Evolutionary conservation across 35 echinoderm and acorn worm species (phyloP), one percentile per base, ranked within the genome.

Genomic region (Ptychodera flava): DNA sequence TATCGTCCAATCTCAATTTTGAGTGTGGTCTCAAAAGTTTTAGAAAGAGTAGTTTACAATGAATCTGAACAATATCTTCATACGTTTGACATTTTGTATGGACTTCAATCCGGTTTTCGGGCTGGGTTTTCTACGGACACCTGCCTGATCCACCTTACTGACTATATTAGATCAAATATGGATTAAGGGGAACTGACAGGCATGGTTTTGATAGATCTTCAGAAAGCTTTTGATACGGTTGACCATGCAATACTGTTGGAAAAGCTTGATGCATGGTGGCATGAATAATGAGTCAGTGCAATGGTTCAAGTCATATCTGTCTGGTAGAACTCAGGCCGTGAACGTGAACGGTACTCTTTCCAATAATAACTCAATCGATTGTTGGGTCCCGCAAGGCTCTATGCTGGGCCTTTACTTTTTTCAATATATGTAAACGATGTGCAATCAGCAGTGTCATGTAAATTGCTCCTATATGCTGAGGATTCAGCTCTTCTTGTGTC

Each of bases 221-320:
- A 88, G 31, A 88, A 88, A 31, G 86, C 76, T 0, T 87, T 87
- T 36, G 86, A 88, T 38, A 88, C 86, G 28, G 86, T 88, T 35
- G 86, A 88, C 35, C 77, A 88, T 79, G 16, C 29, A 37, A 88
- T 88, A 30, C 35, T 88, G 28, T 88, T 78, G 16, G 45, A 78
- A 30, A 88, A 88, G 37, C 78, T 88, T 27, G 78, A 38, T 29
- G 34, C 78, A n/a, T n/a, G n/a, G n/a, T n/a, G n/a, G n/a, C 38
- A 88, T 87, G 85, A 77, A 76, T 16, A 78, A 79, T 78, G 77
- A 33, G 14, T 87, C 76, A 30, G 77, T 87, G 15, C n/a, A n/a
- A n/a, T n/a, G n/a, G n/a, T n/a, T n/a, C 31, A 78, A 79, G 36
- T 86, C 76, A 1, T 86, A 86, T 78, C 64, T 86, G 28, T 33